A percentile compares a stretch with the other conserved stretches of the same genome.
phyloP scores from a whole-genome alignment of 2,797 vertebrate species.

The Myioborus miniatus region DNA sequence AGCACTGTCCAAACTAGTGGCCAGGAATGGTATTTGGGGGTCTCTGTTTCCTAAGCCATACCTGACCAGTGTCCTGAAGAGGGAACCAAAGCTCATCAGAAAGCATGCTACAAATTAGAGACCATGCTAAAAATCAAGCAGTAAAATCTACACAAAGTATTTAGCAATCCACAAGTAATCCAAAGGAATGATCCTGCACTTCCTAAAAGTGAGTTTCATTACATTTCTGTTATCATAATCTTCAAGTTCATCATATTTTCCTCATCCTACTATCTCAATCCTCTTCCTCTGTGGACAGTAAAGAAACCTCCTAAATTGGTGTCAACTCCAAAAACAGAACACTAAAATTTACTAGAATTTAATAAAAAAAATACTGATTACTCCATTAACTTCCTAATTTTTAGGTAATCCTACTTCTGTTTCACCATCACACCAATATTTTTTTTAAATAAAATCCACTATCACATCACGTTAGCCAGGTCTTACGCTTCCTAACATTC shows the following conservation, averaged over 20 bases:
- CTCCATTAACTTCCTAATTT: not conserved
- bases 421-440: not conserved
- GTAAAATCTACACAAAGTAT: not conserved
- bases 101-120: not conserved
- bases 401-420: not conserved
- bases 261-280: not conserved
- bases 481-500: not conserved
- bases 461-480: not conserved
- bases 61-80: not conserved
- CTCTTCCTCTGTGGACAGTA: not conserved
- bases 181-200: not conserved
- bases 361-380: not conserved
- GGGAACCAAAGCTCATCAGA: not conserved
- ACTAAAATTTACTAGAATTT: not conserved
- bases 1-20: not conserved
- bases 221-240: not conserved
- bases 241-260: not conserved
- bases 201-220: not conserved
- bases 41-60: not conserved
- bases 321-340: not conserved
- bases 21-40: not conserved
- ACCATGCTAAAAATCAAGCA: not conserved
- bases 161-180: not conserved
- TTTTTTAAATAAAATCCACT: not conserved
- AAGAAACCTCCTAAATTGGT: not conserved